Base-by-base conservation (phyloP, 2,888 invertebrate genomes). In the Synergus laeviventris region DNA sequence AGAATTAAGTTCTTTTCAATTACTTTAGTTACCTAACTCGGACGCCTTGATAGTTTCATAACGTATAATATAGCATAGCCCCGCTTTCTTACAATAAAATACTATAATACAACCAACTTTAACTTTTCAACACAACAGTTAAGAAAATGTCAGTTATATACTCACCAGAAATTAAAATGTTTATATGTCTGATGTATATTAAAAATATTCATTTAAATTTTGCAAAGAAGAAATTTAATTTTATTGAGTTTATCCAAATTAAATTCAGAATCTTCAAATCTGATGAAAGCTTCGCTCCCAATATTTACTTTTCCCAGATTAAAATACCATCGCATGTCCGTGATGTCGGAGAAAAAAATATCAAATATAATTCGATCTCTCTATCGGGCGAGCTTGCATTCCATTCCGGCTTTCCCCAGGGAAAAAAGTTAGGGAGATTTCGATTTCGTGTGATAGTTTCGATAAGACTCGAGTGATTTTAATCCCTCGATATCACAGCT, bases 401-500 rank as follows among this genome's bases (percentile, higher is more conserved):
- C 49, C 24, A 14, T 11, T 31, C 49, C 16, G 49, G 24, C 70
- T 70, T 70, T 70, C 31, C 70, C 70, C 49, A 18, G 49, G 64
- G 70, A 18, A 38, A 49, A 70, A 36, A 49, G 66, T 66, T 49
- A 31, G 70, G 24, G 21, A 66, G 66, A 70, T 70, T 70, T 49
- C 70, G 7, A 54, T 9, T 66, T 36, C 45, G 45, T 70, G 49
- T 70, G 70, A 70, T 70, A 49, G 70, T 70, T 70, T 54, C 70
- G 70, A 70, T 70, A 70, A 70, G 70, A 70, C 59, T 70, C 42
- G 70, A 70, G 18, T 70, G 70, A 70, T 70, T 70, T 70, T 70
- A 70, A 70, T 70, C 49, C 31, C 16, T 24, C 70, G 70, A 70
- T 70, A 70, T 70, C 70, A 49, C 49, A 70, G 70, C 49, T 70